A percentile compares a stretch with the other conserved stretches of the same genome.
These are phyloP conservation scores for Vanessa cardui DNA, from an alignment of 2,888 invertebrate species.

Conservation along the genomic window DNA sequence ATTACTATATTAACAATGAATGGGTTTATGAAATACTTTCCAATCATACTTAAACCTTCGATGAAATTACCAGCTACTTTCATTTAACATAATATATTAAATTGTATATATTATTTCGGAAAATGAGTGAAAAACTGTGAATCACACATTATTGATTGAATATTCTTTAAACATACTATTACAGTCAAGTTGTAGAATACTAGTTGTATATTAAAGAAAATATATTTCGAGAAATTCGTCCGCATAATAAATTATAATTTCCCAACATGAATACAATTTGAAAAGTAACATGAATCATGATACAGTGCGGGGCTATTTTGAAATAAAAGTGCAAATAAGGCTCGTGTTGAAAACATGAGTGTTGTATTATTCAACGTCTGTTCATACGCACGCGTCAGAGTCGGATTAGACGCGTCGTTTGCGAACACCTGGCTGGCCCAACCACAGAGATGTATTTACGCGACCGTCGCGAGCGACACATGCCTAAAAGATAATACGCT, in stretches of 20 bases:
- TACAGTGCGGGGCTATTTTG: constrained; percentile 20
- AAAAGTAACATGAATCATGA: constrained; percentile 17
- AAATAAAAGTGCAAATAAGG: constrained; percentile 34
- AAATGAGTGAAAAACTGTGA: no score
- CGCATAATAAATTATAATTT: not conserved
- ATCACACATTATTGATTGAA: no score
- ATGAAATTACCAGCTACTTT: no score
- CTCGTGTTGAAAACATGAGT: constrained; percentile 29
- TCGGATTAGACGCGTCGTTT: constrained; percentile 27
- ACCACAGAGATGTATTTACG: constrained; percentile 17
- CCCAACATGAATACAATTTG: constrained; percentile 8
- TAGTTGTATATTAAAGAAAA: no score
- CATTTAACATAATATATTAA: no score
- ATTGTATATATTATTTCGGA: no score
- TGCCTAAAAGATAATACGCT: constrained; percentile 29
- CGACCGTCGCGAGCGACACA: constrained; percentile 15
- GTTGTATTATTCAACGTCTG: constrained; percentile 34
- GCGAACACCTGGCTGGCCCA: constrained; percentile 22
- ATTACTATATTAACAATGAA: no score
- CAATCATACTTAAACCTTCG: no score
- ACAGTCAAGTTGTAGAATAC: no score
- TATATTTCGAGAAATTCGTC: not conserved
- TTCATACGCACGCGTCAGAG: constrained; percentile 27
- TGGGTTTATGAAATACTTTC: no score
- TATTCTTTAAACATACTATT: no score